Base-by-base conservation (phyloP, 2,113 vertebrate species). In the Lasiurus borealis region DNA sequence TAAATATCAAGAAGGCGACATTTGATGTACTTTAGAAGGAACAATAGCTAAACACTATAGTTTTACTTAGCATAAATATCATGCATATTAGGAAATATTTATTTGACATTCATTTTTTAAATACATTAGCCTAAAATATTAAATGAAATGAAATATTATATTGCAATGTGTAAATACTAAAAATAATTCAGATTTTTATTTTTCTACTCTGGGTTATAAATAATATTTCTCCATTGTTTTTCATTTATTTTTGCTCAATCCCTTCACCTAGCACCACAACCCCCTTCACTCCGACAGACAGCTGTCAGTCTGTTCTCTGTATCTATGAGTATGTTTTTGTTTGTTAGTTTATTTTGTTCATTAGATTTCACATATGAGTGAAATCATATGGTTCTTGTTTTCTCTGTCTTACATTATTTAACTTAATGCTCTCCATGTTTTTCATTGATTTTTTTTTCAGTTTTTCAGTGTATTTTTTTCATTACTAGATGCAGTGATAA, bases 1-100 rank as follows among this genome's bases (percentile, higher is more conserved):
- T 77, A 88, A 85, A 81, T 92, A 59, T 85, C 23, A 93, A 68
- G 25, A 85, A 87, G 13, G 4, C 48, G 5, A 36, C 6, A 68
- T 81, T 93, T 89, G 91, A 86, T 62, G 9, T 75, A 86, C 64
- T 77, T 92, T 69, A 71, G 27, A 80, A 89, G 25, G 69, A 93
- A 83, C 91, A 88, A 89, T 36, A 73, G 2, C 27, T 72, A 44
- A 75, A 88, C 44, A 64, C 15, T 92, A 77, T 84, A 29, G 59
- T 69, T 77, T 23, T 0, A 82, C 2, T 62, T 40, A 71, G 36
- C 50, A 36, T 81, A 95, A 94, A 89, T 71, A 8, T 2, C 25
- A 68, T 48, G 4, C 0, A 36, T 73, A 11, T 52, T 81, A 13
- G 69, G 81, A 90, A 89, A 81, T 25, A 91, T 29, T 90, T 66